Evolutionary conservation across 1,140 invertebrate genomes (phyloP).

Genomic region (Cydia fagiglandana): DNA sequence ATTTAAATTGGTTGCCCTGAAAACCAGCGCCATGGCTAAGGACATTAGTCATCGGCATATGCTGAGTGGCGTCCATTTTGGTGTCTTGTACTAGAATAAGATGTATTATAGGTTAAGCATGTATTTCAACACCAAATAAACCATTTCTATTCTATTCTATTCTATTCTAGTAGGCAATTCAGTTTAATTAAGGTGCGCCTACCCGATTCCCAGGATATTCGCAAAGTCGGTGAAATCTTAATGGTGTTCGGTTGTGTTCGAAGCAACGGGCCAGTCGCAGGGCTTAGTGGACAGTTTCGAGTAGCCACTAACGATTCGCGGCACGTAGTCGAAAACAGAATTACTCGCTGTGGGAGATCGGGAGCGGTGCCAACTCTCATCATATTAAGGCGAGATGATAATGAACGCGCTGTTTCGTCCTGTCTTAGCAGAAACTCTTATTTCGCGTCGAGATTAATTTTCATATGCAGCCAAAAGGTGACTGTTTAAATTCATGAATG

Average conservation of each 20-base stretch:
- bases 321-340: constrained; percentile 68
- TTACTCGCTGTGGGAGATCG: constrained; percentile 56
- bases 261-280: constrained; percentile 39
- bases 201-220: neutral
- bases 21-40: too few relatives aligned
- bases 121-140: too few relatives aligned
- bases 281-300: constrained; percentile 52
- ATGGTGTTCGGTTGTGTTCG: constrained; percentile 1
- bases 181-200: too few relatives aligned
- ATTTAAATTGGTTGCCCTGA: too few relatives aligned
- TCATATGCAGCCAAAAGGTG: neutral
- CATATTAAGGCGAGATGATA: constrained; percentile 68
- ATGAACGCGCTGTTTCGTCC: constrained; percentile 54
- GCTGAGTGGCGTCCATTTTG: too few relatives aligned
- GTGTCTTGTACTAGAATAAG: too few relatives aligned
- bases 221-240: neutral
- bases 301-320: constrained; percentile 57
- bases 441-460: constrained; percentile 6
- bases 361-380: constrained; percentile 69
- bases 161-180: too few relatives aligned
- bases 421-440: constrained; percentile 38
- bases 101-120: too few relatives aligned
- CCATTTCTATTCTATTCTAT: too few relatives aligned
- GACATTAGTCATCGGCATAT: too few relatives aligned
- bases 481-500: neutral